phyloP scores from a whole-genome alignment of 2,113 vertebrate genomes.

The Setophaga petechia region DNA sequence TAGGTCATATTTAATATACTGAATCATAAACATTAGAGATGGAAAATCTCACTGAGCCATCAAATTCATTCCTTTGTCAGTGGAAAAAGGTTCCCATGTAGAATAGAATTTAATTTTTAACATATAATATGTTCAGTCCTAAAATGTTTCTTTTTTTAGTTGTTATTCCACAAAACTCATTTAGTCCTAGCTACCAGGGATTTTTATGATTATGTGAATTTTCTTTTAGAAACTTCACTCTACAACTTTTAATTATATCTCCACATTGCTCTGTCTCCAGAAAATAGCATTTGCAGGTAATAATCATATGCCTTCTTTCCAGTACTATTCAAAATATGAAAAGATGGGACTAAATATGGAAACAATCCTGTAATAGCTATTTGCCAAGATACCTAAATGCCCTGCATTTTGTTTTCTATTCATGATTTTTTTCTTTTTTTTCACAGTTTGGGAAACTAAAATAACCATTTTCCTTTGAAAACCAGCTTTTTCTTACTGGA shows the following conservation, averaged over 20 bases:
- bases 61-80: slow-evolving; percentile 27
- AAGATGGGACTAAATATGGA: not conserved
- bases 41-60: slow-evolving; percentile 42
- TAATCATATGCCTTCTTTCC: not conserved
- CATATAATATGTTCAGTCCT: not conserved
- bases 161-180: not conserved
- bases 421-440: not conserved
- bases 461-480: not conserved
- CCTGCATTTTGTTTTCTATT: not conserved
- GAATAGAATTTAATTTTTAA: slow-evolving; percentile 36
- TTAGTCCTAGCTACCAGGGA: not conserved
- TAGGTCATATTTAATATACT: slow-evolving; percentile 35
- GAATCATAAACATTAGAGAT: slow-evolving; percentile 46
- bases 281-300: not conserved
- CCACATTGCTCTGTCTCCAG: not conserved
- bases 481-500: not conserved
- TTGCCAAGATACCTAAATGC: not conserved
- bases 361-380: not conserved
- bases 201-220: slow-evolving; percentile 8
- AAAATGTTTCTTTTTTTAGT: not conserved
- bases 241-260: slow-evolving; percentile 2
- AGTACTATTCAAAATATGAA: not conserved
- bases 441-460: not conserved
- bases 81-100: not conserved
- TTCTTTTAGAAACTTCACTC: not conserved